phyloP scores from a whole-genome alignment of 2,797 vertebrate species.

The Podarcis siculus region DNA sequence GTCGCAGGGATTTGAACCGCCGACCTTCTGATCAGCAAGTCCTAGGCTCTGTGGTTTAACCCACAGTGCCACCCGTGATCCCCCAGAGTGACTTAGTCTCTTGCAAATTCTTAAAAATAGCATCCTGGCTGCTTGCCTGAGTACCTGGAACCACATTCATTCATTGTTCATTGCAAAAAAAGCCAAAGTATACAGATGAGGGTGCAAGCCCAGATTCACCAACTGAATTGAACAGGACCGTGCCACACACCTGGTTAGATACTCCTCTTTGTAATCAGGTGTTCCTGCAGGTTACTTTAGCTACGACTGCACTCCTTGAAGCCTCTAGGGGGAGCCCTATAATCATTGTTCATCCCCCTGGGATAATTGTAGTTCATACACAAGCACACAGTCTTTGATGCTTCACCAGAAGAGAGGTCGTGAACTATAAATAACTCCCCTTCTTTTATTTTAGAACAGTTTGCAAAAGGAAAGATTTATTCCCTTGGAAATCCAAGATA shows the following conservation, averaged over 20 bases:
- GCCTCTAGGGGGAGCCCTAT: constrained; percentile 74
- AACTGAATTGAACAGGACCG: background rate
- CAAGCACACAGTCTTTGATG: background rate
- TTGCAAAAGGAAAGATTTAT: background rate
- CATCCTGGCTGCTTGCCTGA: background rate
- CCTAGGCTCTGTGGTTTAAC: too few relatives aligned
- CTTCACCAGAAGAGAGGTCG: background rate
- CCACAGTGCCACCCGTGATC: too few relatives aligned
- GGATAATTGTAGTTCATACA: background rate
- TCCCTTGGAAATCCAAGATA: background rate
- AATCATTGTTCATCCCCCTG: constrained; percentile 29
- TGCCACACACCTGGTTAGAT: too few relatives aligned
- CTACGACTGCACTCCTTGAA: background rate
- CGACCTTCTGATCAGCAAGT: too few relatives aligned
- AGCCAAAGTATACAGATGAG: background rate
- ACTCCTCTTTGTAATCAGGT: background rate
- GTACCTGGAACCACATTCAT: background rate
- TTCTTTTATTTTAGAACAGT: background rate
- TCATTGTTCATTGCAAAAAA: background rate
- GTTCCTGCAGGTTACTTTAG: background rate
- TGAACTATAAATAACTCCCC: background rate
- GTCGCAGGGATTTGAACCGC: accelerated
- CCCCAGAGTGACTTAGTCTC: too few relatives aligned
- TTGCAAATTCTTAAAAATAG: background rate
- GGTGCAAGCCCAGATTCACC: too few relatives aligned